Evolutionary conservation across 2,888 invertebrate genomes (phyloP).

Genomic region (Papilio gigon): DNA sequence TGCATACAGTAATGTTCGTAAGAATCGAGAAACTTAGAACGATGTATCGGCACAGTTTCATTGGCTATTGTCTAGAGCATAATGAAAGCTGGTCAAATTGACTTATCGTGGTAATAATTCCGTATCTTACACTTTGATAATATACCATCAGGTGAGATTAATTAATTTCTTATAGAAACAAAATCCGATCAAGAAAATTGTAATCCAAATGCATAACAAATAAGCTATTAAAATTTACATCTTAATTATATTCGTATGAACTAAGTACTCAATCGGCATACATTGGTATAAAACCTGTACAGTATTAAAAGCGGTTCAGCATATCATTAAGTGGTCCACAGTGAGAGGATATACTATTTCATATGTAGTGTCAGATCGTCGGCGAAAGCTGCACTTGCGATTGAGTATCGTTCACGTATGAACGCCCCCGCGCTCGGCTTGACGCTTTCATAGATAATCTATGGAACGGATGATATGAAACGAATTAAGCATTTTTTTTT

Average conservation of each 20-base stretch:
- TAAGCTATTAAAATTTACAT: not conserved
- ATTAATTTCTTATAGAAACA: no score
- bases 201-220: not conserved
- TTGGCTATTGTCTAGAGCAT: no score
- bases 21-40: no score
- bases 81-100: no score
- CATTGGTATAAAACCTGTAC: constrained; percentile 3
- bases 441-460: constrained; percentile 34
- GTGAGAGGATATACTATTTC: constrained; percentile 36
- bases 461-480: constrained; percentile 27
- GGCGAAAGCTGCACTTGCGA: constrained; percentile 38
- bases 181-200: not conserved
- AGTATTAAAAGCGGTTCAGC: not conserved
- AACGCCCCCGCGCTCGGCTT: constrained; percentile 30
- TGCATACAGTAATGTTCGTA: no score
- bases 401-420: constrained; percentile 39
- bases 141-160: no score
- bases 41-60: no score
- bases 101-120: no score
- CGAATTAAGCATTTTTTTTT: not conserved
- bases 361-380: constrained; percentile 38
- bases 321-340: constrained; percentile 10
- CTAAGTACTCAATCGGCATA: constrained; percentile 11
- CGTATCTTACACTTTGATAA: no score
- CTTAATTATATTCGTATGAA: constrained; percentile 4